phyloP scores from a whole-genome alignment of 2,797 vertebrate genomes.

The Siniperca undulata region DNA sequence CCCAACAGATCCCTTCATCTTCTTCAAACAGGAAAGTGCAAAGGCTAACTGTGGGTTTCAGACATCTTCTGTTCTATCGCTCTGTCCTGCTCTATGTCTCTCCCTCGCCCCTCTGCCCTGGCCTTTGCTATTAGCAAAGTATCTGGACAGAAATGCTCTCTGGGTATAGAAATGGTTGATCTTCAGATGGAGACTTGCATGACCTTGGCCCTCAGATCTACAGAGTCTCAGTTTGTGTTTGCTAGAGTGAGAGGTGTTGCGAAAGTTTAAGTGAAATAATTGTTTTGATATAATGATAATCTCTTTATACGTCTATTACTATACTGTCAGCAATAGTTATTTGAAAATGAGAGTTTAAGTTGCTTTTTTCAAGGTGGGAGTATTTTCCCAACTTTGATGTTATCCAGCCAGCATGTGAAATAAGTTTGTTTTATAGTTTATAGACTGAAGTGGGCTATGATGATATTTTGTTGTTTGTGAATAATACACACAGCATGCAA shows the following conservation, averaged over 20 bases:
- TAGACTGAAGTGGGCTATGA: not conserved
- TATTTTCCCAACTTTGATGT: no score
- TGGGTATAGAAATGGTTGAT: slow-evolving; percentile 14
- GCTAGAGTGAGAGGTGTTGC: not conserved
- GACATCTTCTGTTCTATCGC: not conserved
- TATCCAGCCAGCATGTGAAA: no score
- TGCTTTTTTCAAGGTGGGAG: no score
- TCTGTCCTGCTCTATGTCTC: slow-evolving; percentile 5
- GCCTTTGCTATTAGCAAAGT: slow-evolving; percentile 30
- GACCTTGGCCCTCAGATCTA: slow-evolving; percentile 5
- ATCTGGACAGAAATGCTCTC: slow-evolving; percentile 31
- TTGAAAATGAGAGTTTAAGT: not conserved
- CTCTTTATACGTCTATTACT: no score
- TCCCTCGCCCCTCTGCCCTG: not conserved
- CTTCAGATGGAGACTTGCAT: slow-evolving; percentile 20
- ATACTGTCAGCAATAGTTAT: not conserved
- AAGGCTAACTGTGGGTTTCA: slow-evolving; percentile 74
- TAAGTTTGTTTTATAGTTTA: no score
- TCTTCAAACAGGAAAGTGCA: slow-evolving; percentile 74
- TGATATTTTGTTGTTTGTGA: no score
- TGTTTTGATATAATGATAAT: not conserved
- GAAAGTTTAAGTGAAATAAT: not conserved
- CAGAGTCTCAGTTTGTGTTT: not conserved
- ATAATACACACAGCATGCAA: no score
- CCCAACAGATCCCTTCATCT: slow-evolving; percentile 73